Base-by-base conservation (phyloP, 2,797 vertebrate genomes). In the Xiphorhynchus erythropygius region DNA sequence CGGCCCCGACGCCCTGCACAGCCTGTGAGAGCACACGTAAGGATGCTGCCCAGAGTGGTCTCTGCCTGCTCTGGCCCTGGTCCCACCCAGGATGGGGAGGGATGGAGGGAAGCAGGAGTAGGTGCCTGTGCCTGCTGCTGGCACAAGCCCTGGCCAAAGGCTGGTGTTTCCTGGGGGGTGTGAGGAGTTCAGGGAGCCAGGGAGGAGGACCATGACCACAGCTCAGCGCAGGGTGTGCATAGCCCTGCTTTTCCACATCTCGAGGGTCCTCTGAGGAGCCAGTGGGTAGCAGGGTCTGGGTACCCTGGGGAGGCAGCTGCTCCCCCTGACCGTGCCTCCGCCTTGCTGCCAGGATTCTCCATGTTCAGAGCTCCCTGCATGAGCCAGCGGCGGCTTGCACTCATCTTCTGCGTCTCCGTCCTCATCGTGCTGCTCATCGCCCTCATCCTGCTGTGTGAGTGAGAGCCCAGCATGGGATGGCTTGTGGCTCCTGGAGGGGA, bases 371-470 rank as follows among this genome's bases (percentile, higher is more conserved):
- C 97, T 77, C 95, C 96, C 64, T 94, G 92, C 83, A 96, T 98
- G 93, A 94, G 96, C 81, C 96, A 94, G 96, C 97, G 97, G 44
- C 95, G 94, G 18, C 96, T 98, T 27, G 97, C 80, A 0, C 97
- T 98, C 89, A 93, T 98, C 68, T 95, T 94, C 70, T 98, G 98
- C 3, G 16, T 98, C 69, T 90, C 97, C 13, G 7, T 98, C 10
- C 97, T 98, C 95, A 98, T 98, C 15, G 94, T 69, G 75, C 96
- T 98, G 28, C 94, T 98, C 86, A 2, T 96, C 10, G 96, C 97
- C 3, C 97, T 98, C 96, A 98, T 98, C 93, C 60, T 98, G 68
- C 96, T 98, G 30, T 98, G 98, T 98, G 96, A 98, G 98, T 98
- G 41, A 53, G 52, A 21, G 6, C 46, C 32, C 35, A 2, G 52